A percentile compares a stretch with the other conserved stretches of the same genome.
Conservation (phyloP, 1,140 invertebrate species). For the Drosophila grimshawi region DNA sequence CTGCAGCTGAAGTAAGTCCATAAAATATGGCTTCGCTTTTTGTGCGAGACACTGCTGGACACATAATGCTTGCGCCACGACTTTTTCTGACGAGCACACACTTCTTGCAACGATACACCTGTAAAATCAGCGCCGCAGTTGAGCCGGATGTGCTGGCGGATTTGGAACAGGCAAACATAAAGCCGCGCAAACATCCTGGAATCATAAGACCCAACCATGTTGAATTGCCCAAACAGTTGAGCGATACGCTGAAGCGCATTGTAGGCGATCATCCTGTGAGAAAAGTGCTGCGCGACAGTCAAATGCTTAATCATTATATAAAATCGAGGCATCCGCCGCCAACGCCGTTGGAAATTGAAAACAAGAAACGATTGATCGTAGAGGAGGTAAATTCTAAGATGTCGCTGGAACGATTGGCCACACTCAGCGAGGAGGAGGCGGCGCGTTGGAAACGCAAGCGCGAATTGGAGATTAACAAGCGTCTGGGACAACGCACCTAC, state of each 20-base stretch:
- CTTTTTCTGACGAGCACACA: slow-evolving; percentile 36
- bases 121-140: slow-evolving; percentile 85
- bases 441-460: slow-evolving; percentile 80
- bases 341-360: slow-evolving; percentile 86
- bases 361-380: slow-evolving; percentile 74
- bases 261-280: slow-evolving; percentile 86
- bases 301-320: slow-evolving; percentile 87
- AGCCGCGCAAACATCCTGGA: slow-evolving; percentile 89
- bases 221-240: slow-evolving; percentile 86
- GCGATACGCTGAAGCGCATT: slow-evolving; percentile 85
- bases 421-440: slow-evolving; percentile 55
- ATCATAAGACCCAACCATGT: slow-evolving; percentile 85
- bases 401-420: slow-evolving; percentile 58
- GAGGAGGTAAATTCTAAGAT: slow-evolving; percentile 75
- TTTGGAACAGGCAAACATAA: slow-evolving; percentile 86
- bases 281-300: slow-evolving; percentile 85
- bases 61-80: slow-evolving; percentile 26
- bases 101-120: slow-evolving; percentile 55
- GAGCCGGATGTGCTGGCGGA: slow-evolving; percentile 85
- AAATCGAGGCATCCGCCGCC: slow-evolving; percentile 87
- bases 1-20: slow-evolving; percentile 29
- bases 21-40: slow-evolving; percentile 29
- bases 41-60: slow-evolving; percentile 24
- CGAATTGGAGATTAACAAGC: slow-evolving; percentile 78
- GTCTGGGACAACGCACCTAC: slow-evolving; percentile 86